Evolutionary conservation across 2,888 invertebrate species (phyloP), one percentile per base, ranked within the genome.

Genomic region (Dynastes tityus): DNA sequence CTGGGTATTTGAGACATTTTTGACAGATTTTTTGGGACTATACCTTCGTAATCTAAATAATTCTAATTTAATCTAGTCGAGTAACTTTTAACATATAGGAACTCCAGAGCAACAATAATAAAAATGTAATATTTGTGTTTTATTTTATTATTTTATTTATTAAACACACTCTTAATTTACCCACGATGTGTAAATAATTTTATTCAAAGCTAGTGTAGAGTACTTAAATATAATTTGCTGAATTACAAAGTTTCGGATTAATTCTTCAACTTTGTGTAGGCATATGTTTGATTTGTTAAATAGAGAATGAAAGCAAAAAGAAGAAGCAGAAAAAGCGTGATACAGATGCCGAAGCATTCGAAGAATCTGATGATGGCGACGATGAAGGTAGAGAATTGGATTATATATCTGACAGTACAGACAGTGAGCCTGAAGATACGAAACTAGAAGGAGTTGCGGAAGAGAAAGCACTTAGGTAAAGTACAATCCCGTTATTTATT

Each of bases 291-390:
- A n/a, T 77, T 61, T 16, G 16, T 27, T 55, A 58, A 45, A 16
- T n/a, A 70, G 71, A 63, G 5, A 61, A 49, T n/a, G 22, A 76
- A 51, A 32, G 84, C 13, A 91, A 90, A 16, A 91, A 91, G 22
- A 91, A 91, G 75, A 92, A 92, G 81, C 96, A 95, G 85, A 95
- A 95, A 85, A 95, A 95, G 89, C 93, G 94, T 77, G 94, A 94
- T 81, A 94, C 95, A 0, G 95, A 97, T 80, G 94, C 95, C 82
- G 98, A 98, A 87, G 98, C 97, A 0, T 93, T 95, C 77, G 98
- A 98, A 87, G 98, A 99, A 86, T 98, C 98, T 82, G 98, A 98
- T 88, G 98, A 98, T 87, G 98, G 98, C 0, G 98, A 99, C 87
- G 97, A 96, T 85, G 98, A 98, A 89, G 98, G 98, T 0, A 89